Percentiles rank a stretch among this genome's conserved stretches.
These are phyloP conservation scores for Pangasius macronema DNA, from an alignment of 2,797 vertebrate species.

Conservation along the genomic window DNA sequence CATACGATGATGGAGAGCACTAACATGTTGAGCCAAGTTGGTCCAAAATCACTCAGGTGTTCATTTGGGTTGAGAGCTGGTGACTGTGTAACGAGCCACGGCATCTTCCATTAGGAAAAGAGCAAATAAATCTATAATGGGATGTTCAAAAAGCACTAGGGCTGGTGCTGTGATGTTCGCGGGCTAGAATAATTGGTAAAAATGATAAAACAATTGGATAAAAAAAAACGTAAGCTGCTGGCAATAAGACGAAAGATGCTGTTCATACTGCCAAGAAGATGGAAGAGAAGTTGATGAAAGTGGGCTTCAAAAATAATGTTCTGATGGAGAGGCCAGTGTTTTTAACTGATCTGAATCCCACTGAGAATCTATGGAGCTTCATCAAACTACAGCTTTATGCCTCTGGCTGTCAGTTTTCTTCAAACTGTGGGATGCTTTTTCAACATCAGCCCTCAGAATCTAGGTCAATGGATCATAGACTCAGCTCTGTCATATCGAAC, in stretches of 20 bases:
- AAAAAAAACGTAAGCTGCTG: background rate
- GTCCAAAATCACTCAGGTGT: background rate
- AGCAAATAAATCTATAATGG: background rate
- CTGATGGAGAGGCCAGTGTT: background rate
- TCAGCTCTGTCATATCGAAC: background rate
- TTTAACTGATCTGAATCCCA: background rate
- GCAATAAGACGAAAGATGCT: background rate
- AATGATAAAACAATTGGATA: background rate
- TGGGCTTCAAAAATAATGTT: background rate
- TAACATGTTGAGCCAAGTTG: too few species aligned
- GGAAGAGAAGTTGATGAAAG: background rate
- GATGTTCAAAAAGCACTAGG: background rate
- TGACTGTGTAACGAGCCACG: background rate
- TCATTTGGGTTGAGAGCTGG: background rate
- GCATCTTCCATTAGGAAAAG: background rate
- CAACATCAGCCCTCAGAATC: background rate
- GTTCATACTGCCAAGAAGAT: background rate
- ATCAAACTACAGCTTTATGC: background rate
- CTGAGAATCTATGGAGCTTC: background rate
- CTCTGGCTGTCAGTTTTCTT: background rate
- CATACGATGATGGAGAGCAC: background rate
- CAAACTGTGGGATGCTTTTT: background rate
- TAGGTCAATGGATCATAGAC: background rate
- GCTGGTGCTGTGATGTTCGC: background rate
- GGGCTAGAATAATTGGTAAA: background rate